A percentile compares a stretch with the other conserved stretches of the same genome.
phyloP scores from a whole-genome alignment of 2,113 vertebrate genomes.

The Sialia sialis region DNA sequence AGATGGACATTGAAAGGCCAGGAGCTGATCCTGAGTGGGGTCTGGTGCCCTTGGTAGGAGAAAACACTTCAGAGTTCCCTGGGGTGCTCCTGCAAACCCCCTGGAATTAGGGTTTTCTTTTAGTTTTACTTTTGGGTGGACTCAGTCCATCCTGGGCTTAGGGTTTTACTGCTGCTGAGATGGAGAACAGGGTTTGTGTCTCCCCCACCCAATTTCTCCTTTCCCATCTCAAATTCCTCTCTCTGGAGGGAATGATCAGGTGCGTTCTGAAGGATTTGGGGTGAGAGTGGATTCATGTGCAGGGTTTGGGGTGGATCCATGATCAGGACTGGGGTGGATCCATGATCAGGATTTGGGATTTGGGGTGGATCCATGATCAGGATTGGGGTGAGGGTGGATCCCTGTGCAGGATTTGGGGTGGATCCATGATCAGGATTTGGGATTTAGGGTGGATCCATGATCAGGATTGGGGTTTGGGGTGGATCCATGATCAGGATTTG shows the following conservation, averaged over 20 bases:
- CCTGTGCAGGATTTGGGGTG: no score
- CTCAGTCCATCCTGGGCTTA: neutral
- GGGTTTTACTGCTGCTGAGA: neutral
- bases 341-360: no score
- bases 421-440: no score
- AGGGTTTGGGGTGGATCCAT: no score
- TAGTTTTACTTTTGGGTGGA: neutral
- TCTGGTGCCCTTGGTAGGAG: neutral
- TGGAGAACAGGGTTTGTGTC: neutral
- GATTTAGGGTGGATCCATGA: no score
- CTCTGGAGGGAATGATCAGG: accelerated
- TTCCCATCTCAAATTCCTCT: neutral
- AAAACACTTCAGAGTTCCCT: neutral
- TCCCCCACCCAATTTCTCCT: accelerated
- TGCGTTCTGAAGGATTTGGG: accelerated
- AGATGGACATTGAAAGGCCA: neutral
- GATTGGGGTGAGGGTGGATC: no score
- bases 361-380: no score
- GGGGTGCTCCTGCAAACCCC: neutral
- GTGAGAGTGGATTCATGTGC: neutral
- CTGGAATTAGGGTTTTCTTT: no score
- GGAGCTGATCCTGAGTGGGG: neutral
- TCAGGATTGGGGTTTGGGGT: no score
- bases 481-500: no score
- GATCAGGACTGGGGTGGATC: no score